Conservation (phyloP, 2,113 vertebrate species). For the Tupaia chinensis region DNA sequence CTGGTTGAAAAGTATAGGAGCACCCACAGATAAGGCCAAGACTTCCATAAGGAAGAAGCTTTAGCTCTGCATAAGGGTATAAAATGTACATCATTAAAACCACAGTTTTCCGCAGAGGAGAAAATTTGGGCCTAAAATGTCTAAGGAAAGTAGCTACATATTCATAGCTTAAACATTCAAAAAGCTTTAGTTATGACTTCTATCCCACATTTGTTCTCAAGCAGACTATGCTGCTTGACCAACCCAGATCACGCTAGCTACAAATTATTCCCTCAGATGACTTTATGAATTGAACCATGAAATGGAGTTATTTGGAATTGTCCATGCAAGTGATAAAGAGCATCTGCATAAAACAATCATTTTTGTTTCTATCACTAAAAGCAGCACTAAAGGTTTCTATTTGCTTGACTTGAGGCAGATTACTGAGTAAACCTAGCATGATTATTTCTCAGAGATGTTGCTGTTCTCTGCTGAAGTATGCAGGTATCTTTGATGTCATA, state of each 20-base stretch:
- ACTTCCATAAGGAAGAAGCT: not conserved
- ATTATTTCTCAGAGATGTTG: not conserved
- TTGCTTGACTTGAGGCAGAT: slow-evolving; percentile 41
- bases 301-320: slow-evolving; percentile 55
- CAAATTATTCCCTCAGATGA: slow-evolving; percentile 23
- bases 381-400: not conserved
- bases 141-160: not conserved
- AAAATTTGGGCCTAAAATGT: not conserved
- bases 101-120: not conserved
- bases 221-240: not conserved
- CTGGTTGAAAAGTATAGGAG: not conserved
- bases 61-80: not conserved
- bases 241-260: slow-evolving; percentile 3
- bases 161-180: slow-evolving; percentile 52
- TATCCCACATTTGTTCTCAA: slow-evolving; percentile 2
- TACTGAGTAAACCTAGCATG: slow-evolving; percentile 22
- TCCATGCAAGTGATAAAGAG: slow-evolving; percentile 48
- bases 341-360: slow-evolving; percentile 53
- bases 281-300: slow-evolving; percentile 38
- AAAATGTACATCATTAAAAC: not conserved
- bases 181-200: not conserved
- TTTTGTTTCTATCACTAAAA: slow-evolving; percentile 34
- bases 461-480: not conserved
- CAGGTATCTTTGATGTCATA: not conserved
- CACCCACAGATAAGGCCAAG: not conserved